Base-by-base conservation (phyloP, 2,888 invertebrate genomes). In the Xestia xanthographa region DNA sequence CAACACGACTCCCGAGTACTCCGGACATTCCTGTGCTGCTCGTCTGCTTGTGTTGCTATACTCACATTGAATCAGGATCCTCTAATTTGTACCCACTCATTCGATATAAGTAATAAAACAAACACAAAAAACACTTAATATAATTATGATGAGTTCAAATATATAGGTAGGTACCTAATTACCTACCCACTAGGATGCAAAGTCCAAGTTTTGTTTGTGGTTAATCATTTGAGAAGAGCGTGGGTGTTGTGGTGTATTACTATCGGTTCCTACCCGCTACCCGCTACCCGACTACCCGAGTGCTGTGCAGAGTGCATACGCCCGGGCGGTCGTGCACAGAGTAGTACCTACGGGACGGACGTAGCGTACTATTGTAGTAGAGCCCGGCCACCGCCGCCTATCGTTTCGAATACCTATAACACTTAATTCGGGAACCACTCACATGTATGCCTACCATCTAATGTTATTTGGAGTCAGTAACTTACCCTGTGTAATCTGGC, bases 141-240 rank as follows among this genome's bases (percentile, higher is more conserved):
- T 62, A 45, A 70, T 70, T 60, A 70, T 45, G 43, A 70, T 62
- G 62, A 60, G 62, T 45, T 70, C 43, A 43, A 60, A 43, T 58
- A 69, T 41, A 17, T n/a, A n/a, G 2, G 34, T 34, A 34, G 4
- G 4, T 50, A 34, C 14, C 12, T 45, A 65, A 5, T 0, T 48
- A 50, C 45, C 17, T 58, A 62, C 43, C 9, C 60, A 22, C 17
- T 60, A 45, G 62, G 17, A 60, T 60, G 43, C 69, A 69, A 69
- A 69, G 60, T 69, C 43, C 60, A 43, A 43, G 41, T 69, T 43
- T 60, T 17, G 58, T 43, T 69, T 60, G 56, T 56, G 29, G 43
- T 29, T 22, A 29, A 29, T 69, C 29, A 60, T 58, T 43, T 9
- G 60, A 29, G 41, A 41, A 29, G 43, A 60, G 43, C 43, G 14